Base-by-base conservation (phyloP, 2,888 invertebrate species). In the Nephrotoma appendiculata region DNA sequence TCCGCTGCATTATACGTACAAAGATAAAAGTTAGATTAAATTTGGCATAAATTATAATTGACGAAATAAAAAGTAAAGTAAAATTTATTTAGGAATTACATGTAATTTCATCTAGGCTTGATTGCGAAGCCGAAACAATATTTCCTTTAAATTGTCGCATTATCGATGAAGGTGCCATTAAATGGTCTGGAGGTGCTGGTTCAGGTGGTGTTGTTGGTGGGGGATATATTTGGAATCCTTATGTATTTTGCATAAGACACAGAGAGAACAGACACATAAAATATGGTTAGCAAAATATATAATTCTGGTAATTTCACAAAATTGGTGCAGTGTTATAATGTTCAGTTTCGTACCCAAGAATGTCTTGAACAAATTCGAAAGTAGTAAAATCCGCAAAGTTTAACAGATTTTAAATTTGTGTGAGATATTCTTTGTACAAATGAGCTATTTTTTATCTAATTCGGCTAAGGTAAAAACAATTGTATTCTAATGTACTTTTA, bases 151-250 rank as follows among this genome's bases (percentile, higher is more conserved):
- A 92, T 90, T 92, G 92, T 89, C 93, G 91, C 90, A 92, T 91
- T 90, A 91, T 91, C 89, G 92, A 91, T 89, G 91, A 92, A 88
- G 91, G 91, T 89, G 94, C 94, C 93, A 94, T 94, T 89, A 94
- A 93, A 91, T 95, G 95, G 91, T 96, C 96, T 87, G 96, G 96
- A 86, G 96, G 96, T 87, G 96, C 96, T 85, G 96, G 96, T 91
- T 96, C 96, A 57, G 96, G 96, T 86, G 96, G 96, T 88, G 96
- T 96, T 89, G 95, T 96, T 86, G 96, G 96, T 87, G 95, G 96
- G 88, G 96, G 96, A 91, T 96, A 96, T 88, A 96, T 96, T 92
- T 96, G 95, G 91, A 96, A 96, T 90, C 95, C 96, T 95, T 84
- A 42, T 84, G 12, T 84, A 42, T 41, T 42, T 84, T n/a, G 84